These are phyloP conservation scores for Dryas iulia DNA, from an alignment of 1,140 invertebrate genomes.

Conservation along the genomic window DNA sequence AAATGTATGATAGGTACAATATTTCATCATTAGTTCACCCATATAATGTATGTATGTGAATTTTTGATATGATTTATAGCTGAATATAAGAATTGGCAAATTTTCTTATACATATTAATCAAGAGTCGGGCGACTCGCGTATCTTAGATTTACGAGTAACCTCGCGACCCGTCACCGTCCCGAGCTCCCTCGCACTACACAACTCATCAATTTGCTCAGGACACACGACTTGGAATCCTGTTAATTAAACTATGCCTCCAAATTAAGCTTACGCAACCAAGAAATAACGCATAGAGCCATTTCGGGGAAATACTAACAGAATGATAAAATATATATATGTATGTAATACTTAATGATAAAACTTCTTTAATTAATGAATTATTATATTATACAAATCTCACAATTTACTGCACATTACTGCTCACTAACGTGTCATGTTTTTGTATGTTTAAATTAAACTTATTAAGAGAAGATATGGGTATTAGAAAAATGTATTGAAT, in stretches of 20 bases:
- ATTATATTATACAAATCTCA: too few relatives aligned
- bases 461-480: too few relatives aligned
- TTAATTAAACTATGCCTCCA: slow-evolving; percentile 75
- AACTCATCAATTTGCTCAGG: slow-evolving; percentile 73
- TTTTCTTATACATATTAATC: slow-evolving; percentile 62
- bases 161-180: slow-evolving; percentile 25
- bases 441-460: too few relatives aligned
- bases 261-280: slow-evolving; percentile 60
- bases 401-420: too few relatives aligned
- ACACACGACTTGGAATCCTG: slow-evolving; percentile 67
- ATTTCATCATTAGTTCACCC: not conserved
- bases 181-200: slow-evolving; percentile 46
- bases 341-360: too few relatives aligned
- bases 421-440: too few relatives aligned
- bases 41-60: not conserved
- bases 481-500: too few relatives aligned
- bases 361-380: too few relatives aligned
- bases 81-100: not conserved
- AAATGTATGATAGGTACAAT: not conserved
- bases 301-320: not conserved
- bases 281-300: not conserved
- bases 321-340: too few relatives aligned
- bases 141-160: slow-evolving; percentile 63
- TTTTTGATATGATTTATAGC: not conserved
- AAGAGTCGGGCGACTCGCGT: slow-evolving; percentile 51